Evolutionary conservation across 1,140 invertebrate species (phyloP).

Genomic region (Aphaenogaster ashmeadi): DNA sequence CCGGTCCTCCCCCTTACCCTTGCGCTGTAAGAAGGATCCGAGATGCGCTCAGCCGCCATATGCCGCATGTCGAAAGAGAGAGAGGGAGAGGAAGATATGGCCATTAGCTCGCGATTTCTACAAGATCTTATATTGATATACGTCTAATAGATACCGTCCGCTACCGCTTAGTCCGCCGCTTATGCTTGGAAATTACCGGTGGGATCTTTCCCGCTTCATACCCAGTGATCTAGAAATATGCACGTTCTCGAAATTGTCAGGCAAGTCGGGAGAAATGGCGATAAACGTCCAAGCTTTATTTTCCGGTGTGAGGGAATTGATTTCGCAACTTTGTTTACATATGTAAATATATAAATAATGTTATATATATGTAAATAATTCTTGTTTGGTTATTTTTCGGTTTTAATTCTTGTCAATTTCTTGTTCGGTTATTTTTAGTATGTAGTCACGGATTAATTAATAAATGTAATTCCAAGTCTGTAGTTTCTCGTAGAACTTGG

Average conservation of each 20-base stretch:
- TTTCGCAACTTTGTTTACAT: neutral
- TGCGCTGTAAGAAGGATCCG: slow-evolving; percentile 41
- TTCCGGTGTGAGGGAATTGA: neutral
- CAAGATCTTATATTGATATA: slow-evolving; percentile 82
- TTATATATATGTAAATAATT: neutral
- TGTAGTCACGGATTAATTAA: neutral
- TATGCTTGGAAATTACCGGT: slow-evolving; percentile 74
- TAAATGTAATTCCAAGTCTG: neutral
- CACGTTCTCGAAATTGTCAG: neutral
- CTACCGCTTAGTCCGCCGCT: slow-evolving; percentile 75
- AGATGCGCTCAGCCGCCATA: slow-evolving; percentile 73
- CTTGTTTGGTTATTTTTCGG: neutral
- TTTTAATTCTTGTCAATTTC: too few species aligned
- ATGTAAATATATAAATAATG: too few species aligned
- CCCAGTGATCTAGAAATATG: neutral
- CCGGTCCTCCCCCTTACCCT: slow-evolving; percentile 9
- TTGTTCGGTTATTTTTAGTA: neutral
- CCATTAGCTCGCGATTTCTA: slow-evolving; percentile 81
- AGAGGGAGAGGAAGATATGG: slow-evolving; percentile 66
- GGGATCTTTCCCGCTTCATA: slow-evolving; percentile 41
- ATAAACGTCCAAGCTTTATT: neutral
- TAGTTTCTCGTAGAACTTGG: neutral
- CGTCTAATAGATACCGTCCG: slow-evolving; percentile 81
- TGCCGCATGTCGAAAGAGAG: slow-evolving; percentile 71
- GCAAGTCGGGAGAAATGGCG: neutral